A percentile compares a stretch with the other conserved stretches of the same genome.
phyloP scores from a whole-genome alignment of 2,113 vertebrate species.

The Oxyura jamaicensis region DNA sequence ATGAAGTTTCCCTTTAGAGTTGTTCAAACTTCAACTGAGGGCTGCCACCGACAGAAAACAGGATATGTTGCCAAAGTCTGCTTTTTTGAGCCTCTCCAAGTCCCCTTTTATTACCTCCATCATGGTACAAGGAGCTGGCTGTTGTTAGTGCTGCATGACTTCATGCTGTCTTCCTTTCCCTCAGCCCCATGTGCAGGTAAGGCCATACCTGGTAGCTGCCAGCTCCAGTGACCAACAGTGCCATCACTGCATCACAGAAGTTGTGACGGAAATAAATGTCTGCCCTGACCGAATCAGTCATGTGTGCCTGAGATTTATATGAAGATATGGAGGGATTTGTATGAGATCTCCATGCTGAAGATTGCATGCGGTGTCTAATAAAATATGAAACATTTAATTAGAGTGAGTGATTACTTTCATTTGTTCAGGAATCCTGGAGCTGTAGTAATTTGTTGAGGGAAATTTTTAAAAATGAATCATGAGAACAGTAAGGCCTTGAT shows the following conservation, averaged over 20 bases:
- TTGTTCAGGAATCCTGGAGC: background rate
- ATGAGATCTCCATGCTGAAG: background rate
- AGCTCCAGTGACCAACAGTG: background rate
- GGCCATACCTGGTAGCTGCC: background rate
- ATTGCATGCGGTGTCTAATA: background rate
- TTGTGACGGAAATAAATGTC: background rate
- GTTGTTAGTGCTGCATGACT: background rate
- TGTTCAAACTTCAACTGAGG: background rate
- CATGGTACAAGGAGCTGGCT: background rate
- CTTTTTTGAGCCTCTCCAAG: background rate
- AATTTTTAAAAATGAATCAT: background rate
- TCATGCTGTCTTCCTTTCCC: background rate
- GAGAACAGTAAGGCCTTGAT: background rate
- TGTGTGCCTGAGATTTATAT: background rate
- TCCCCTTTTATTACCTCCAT: background rate
- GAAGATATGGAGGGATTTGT: background rate
- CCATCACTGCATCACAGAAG: background rate
- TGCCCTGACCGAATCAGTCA: background rate
- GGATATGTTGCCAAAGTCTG: background rate
- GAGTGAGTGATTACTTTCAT: constrained; percentile 7
- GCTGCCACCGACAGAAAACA: background rate
- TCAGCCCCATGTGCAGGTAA: background rate
- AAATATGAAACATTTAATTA: constrained; percentile 62
- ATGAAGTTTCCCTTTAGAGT: background rate
- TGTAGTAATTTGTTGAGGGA: constrained; percentile 33